These are phyloP conservation scores for Diarsia brunnea DNA, from an alignment of 2,888 invertebrate genomes.

Conservation along the genomic window DNA sequence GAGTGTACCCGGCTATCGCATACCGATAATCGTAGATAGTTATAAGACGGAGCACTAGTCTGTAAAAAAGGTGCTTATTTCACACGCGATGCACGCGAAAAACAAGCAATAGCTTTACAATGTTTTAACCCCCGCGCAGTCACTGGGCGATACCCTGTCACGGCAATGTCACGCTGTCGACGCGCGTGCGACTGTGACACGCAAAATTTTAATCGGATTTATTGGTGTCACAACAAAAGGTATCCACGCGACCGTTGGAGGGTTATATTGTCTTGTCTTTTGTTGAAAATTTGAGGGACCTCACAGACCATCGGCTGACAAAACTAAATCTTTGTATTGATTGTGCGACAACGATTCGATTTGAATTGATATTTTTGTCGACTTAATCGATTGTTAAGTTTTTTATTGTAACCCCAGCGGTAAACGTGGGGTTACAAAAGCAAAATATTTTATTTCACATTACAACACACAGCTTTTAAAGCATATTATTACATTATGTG, in stretches of 20 bases:
- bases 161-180: slow-evolving; percentile 79
- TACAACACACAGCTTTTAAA: not conserved
- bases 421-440: not conserved
- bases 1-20: slow-evolving; percentile 26
- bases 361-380: slow-evolving; percentile 20
- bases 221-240: slow-evolving; percentile 71
- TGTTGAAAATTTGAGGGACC: slow-evolving; percentile 35
- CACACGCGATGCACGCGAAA: slow-evolving; percentile 64
- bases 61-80: slow-evolving; percentile 55
- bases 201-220: slow-evolving; percentile 85
- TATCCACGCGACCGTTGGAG: slow-evolving; percentile 63
- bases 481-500: not conserved
- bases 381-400: slow-evolving; percentile 6
- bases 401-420: slow-evolving; percentile 1
- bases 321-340: slow-evolving; percentile 26
- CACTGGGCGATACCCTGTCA: slow-evolving; percentile 78
- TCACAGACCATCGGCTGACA: slow-evolving; percentile 23
- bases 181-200: slow-evolving; percentile 79
- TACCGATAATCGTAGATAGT: slow-evolving; percentile 56
- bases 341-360: slow-evolving; percentile 9
- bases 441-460: no score
- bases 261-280: slow-evolving; percentile 62
- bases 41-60: slow-evolving; percentile 62
- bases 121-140: slow-evolving; percentile 75
- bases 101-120: slow-evolving; percentile 57